Evolutionary conservation across 2,113 vertebrate genomes (phyloP).

Genomic region (Nestor notabilis): DNA sequence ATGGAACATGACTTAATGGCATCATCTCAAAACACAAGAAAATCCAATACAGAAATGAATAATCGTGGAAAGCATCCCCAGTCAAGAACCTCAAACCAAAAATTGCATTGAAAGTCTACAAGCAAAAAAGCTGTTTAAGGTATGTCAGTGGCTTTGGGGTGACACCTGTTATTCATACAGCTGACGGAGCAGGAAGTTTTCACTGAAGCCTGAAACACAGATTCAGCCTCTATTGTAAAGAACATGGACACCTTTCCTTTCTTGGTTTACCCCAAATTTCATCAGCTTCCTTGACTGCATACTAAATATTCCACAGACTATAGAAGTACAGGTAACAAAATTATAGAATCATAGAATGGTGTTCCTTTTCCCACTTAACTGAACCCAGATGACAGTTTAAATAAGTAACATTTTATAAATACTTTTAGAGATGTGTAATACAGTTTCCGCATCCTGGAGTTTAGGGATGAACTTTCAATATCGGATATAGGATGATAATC

Average conservation of each 20-base stretch:
- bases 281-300: not conserved
- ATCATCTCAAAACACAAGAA: not conserved
- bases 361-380: not conserved
- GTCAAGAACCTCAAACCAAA: not conserved
- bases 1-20: not conserved
- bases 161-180: not conserved
- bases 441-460: not conserved
- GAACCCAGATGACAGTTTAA: not conserved
- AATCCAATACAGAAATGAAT: not conserved
- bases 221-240: not conserved
- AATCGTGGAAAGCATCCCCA: not conserved
- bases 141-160: not conserved
- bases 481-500: not conserved
- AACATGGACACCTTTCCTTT: not conserved
- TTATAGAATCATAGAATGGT: not conserved
- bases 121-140: not conserved
- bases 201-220: not conserved
- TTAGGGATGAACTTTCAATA: not conserved
- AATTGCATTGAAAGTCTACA: not conserved
- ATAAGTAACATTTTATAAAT: not conserved
- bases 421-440: not conserved
- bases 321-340: not conserved
- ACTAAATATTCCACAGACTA: accelerated
- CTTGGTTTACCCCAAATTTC: not conserved
- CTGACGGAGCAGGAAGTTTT: not conserved